Evolutionary conservation across 1,140 invertebrate genomes (phyloP), one percentile per base, ranked within the genome.

Genomic region (Bombus turneri): DNA sequence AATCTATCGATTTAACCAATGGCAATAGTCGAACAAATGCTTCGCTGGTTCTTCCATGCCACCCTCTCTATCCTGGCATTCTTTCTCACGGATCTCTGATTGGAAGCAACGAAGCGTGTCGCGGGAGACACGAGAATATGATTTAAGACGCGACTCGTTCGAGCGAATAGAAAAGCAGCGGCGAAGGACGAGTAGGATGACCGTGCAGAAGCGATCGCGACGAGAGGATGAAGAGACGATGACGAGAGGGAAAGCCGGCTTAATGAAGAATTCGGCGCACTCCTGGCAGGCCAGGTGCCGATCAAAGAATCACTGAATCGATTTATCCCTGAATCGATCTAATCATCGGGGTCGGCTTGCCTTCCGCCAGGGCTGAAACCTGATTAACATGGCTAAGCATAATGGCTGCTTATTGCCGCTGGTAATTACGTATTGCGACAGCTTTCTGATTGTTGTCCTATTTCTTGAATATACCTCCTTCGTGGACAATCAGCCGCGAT

Each of bases 201-300:
- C 82, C 87, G 81, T 89, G 88, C 88, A 86, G 87, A 89, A 86
- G 76, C 31, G 79, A 66, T 66, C 76, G 74, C 64, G 73, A 73
- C n/a, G 83, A 76, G 47, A 22, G 59, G 87, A 86, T 88, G 88
- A 89, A 89, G 84, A 86, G 87, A 88, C 78, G 85, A 89, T 89
- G 88, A 89, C 88, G 88, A 86, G 88, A 89, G 73, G 84, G 88
- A 89, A 89, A 86, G 78, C 72, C 87, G 87, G 68, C 84, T 89
- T 89, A 88, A 89, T 86, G 87, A 89, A 89, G 88, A 89, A 89
- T 89, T 89, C 87, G 87, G 85, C 76, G 87, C 72, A 86, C 79
- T 69, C 80, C 78, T 71, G 82, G 83, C 80, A 77, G 76, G 47
- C 75, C 88, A 88, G 88, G 69, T 89, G 87, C 72, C 72, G 84